Conservation (phyloP, 2,113 vertebrate species). For the Promerops cafer region DNA sequence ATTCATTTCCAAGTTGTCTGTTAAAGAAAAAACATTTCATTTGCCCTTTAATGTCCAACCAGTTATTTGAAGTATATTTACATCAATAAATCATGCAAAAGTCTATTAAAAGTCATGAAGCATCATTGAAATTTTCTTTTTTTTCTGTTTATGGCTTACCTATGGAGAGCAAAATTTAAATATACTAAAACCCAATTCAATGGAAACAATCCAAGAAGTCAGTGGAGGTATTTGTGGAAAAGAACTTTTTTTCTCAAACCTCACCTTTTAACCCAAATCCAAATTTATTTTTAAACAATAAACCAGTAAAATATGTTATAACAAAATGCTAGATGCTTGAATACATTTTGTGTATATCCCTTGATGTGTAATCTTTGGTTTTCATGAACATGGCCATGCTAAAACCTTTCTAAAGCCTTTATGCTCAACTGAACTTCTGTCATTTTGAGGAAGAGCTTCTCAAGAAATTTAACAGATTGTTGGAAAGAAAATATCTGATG, state of each 20-base stretch:
- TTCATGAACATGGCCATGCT: not conserved
- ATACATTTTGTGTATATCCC: not conserved
- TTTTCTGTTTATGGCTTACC: not conserved
- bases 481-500: not conserved
- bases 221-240: not conserved
- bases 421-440: not conserved
- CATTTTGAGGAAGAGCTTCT: not conserved
- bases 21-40: constrained; percentile 54
- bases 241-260: not conserved
- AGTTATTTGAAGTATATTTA: constrained; percentile 70
- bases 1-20: constrained; percentile 58
- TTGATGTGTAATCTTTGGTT: not conserved
- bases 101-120: not conserved
- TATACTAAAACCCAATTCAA: not conserved
- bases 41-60: constrained; percentile 61
- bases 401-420: not conserved
- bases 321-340: not conserved
- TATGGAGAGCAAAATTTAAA: not conserved
- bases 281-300: not conserved
- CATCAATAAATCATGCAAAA: constrained; percentile 75
- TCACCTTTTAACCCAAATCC: not conserved
- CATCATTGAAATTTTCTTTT: not conserved
- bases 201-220: not conserved
- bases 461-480: not conserved
- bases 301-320: not conserved